Evolutionary conservation across 2,888 invertebrate species (phyloP).

Genomic region (Keiferia lycopersicella): DNA sequence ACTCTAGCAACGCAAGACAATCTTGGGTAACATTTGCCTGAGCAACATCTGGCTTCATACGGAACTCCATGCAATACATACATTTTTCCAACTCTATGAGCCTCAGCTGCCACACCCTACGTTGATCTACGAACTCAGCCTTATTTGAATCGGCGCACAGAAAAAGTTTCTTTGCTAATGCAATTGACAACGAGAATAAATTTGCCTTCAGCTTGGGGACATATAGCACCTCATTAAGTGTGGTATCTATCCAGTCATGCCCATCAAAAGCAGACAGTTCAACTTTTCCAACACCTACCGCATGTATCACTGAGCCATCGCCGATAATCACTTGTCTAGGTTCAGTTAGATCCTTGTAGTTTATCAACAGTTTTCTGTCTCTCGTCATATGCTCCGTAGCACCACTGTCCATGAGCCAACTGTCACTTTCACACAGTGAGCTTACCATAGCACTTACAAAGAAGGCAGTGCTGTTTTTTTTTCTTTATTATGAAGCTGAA

Average conservation of each 20-base stretch:
- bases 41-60: not conserved
- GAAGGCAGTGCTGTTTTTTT: conserved; percentile 10
- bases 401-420: conserved; percentile 19
- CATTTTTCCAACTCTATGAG: not conserved
- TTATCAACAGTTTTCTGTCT: not conserved
- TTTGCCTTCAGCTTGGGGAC: conserved; percentile 23
- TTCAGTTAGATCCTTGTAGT: not conserved
- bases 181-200: conserved; percentile 21
- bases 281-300: not conserved
- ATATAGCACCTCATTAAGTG: conserved; percentile 15
- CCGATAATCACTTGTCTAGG: conserved; percentile 14
- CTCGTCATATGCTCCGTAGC: conserved; percentile 9
- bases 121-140: not conserved
- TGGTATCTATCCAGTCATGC: conserved; percentile 6
- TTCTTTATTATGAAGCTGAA: not conserved
- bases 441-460: not conserved
- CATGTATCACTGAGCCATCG: conserved; percentile 6
- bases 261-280: conserved; percentile 15
- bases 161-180: not conserved
- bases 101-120: not conserved
- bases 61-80: conserved; percentile 12
- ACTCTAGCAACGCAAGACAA: conserved; percentile 23
- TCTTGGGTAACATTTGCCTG: not conserved
- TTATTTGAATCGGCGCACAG: not conserved
- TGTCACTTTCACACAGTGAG: too few species aligned